Conservation (phyloP, 2,113 vertebrate species). For the Empidonax traillii region DNA sequence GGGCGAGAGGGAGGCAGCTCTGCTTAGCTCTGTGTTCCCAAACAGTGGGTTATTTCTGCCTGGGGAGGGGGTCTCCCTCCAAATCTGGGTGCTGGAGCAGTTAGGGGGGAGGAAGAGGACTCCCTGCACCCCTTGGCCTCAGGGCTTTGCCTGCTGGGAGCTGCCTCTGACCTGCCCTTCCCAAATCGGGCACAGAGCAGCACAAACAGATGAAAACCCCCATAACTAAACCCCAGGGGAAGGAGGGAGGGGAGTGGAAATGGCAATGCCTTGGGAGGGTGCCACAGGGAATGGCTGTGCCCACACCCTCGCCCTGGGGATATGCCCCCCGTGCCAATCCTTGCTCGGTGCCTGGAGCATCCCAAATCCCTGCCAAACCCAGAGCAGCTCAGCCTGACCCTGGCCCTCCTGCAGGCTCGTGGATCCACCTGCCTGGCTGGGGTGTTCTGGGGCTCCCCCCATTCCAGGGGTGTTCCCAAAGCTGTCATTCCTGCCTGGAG, state of each 20-base stretch:
- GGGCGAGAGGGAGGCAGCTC: neutral
- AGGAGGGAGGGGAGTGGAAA: neutral
- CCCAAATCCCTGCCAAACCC: neutral
- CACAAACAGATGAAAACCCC: neutral
- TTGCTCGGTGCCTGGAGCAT: neutral
- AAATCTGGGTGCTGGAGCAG: too few species aligned
- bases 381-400: neutral
- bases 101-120: neutral
- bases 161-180: neutral
- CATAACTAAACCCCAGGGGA: neutral
- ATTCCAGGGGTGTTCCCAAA: neutral
- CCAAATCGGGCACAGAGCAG: fast-evolving
- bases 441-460: neutral
- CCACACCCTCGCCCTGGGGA: neutral
- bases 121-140: neutral
- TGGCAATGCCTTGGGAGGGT: neutral
- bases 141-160: neutral
- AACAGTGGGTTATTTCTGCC: neutral
- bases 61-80: fast-evolving
- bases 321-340: neutral
- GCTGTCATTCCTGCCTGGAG: neutral
- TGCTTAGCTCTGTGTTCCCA: neutral
- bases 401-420: neutral
- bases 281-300: neutral
- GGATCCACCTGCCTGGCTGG: too few species aligned